Evolutionary conservation across 2,888 invertebrate species (phyloP), one percentile per base, ranked within the genome.

Genomic region (Pammene fasciana): DNA sequence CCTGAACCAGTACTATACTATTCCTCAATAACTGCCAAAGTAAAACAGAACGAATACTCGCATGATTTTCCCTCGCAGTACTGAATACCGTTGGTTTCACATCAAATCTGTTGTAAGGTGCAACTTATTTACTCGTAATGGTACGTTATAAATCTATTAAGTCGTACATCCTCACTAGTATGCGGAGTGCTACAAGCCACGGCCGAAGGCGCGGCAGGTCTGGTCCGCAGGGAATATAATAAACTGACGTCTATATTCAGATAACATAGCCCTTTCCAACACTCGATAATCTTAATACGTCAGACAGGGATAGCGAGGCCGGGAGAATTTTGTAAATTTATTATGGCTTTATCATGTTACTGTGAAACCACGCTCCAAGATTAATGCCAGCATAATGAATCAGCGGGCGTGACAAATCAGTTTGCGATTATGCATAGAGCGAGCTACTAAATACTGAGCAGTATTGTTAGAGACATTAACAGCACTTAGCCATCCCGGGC

Each of bases 381-480:
- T 89, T 88, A 88, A 89, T 87, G 87, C 82, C 79, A 79, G 80
- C 74, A 83, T 87, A 88, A 88, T 89, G 88, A 89, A 88, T 89
- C 88, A 88, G 88, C 87, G 82, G 74, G 79, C 79, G 86, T 86
- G 88, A 89, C 89, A 89, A 89, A 90, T 89, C 87, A 86, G 86
- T 80, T 79, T 79, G 73, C 78, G 77, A 78, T 79, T 76, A 74
- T 74, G 73, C 59, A 68, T 68, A 68, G 68, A 68, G 64, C 57
- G 57, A 43, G 68, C 64, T 68, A 64, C 68, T 68, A 68, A 68
- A 68, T 57, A 68, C 62, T 64, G 64, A 68, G 43, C 56, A 52
- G 70, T 57, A 65, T 70, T 70, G 65, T 70, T 59, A 52, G 50
- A 36, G 68, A 52, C 68, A 64, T 68, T 64, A 64, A 57, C 68